Percentiles rank a stretch among this genome's conserved stretches.
These are phyloP conservation scores for Euzetes globulus DNA, from an alignment of 2,888 invertebrate species.

Conservation along the genomic window DNA sequence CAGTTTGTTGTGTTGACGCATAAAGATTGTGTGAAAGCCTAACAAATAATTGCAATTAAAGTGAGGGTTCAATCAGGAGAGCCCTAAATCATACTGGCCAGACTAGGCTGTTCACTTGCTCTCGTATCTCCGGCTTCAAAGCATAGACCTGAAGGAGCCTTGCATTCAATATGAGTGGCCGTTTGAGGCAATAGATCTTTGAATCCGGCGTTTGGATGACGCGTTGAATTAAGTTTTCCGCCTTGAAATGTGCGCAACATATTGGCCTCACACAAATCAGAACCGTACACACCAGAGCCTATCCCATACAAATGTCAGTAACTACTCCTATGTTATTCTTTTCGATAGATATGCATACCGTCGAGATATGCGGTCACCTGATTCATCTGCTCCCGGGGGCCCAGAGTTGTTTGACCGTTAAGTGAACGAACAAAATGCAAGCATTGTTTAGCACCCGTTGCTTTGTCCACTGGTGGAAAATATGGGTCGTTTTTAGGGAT, in stretches of 20 bases:
- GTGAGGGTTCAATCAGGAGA: background rate
- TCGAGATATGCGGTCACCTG: slow-evolving; percentile 86
- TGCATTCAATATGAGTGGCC: slow-evolving; percentile 68
- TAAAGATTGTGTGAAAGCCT: slow-evolving; percentile 75
- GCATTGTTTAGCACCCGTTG: slow-evolving; percentile 71
- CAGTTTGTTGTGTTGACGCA: slow-evolving; percentile 81
- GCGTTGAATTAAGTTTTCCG: slow-evolving; percentile 74
- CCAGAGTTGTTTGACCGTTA: slow-evolving; percentile 78
- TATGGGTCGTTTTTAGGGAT: slow-evolving; percentile 80
- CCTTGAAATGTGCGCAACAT: slow-evolving; percentile 65
- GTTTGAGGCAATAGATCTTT: slow-evolving; percentile 73
- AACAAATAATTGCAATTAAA: background rate
- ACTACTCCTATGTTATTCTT: background rate
- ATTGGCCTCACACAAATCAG: slow-evolving; percentile 70
- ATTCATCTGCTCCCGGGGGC: slow-evolving; percentile 77
- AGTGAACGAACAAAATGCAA: slow-evolving; percentile 90
- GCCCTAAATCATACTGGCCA: slow-evolving; percentile 52
- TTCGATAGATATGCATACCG: slow-evolving; percentile 46
- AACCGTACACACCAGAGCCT: slow-evolving; percentile 75
- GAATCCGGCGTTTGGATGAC: slow-evolving; percentile 58
- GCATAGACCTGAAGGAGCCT: slow-evolving; percentile 72
- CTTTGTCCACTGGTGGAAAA: slow-evolving; percentile 67
- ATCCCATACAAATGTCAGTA: background rate
- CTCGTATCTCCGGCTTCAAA: slow-evolving; percentile 84
- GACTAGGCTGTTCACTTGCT: slow-evolving; percentile 82